Base-by-base conservation (phyloP, 1,140 invertebrate genomes). In the Achroia grisella region DNA sequence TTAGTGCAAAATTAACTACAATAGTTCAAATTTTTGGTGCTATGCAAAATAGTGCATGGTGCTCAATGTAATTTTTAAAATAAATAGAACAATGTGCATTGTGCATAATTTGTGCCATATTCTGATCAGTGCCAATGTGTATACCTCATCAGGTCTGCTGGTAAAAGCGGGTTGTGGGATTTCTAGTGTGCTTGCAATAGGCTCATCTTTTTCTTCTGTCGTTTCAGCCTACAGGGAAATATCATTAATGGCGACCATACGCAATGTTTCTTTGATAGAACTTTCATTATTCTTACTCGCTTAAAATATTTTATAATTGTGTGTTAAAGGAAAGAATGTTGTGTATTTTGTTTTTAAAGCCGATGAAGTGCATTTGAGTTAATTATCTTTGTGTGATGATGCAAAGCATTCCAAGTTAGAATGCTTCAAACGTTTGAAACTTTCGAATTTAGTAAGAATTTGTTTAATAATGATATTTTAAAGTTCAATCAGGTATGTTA, bases 161-260 rank as follows among this genome's bases (percentile, higher is more conserved):
- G 62, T 73, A 62, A 67, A 68, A 71, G 66, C 62, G 44, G 66
- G 53, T 57, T 66, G 63, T 66, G 69, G 70, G 44, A 71, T 75
- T 67, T 62, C 77, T 67, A 79, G 66, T 39, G 71, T 58, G 48
- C 64, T 58, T 46, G 55, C 56, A 59, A 65, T 77, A 63, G 63
- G 58, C 57, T 63, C 74, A 44, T 56, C 61, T 45, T 71, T 71
- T 61, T 56, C 61, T 45, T 71, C 72, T 61, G 64, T 66, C 27
- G 48, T 44, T 28, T 75, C 73, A 68, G 74, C 80, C 80, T 84
- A 82, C 32, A 79, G 61, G 80, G 58, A 79, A 77, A 70, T 69
- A 61, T 33, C 4, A 68, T 80, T 71, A 75, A 51, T 74, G 71
- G 71, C 71, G 71, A 80, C 70, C 64, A 40, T 76, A 71, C 62